Base-by-base conservation (phyloP, 2,113 vertebrate genomes). In the Benitochromis conjunctus region DNA sequence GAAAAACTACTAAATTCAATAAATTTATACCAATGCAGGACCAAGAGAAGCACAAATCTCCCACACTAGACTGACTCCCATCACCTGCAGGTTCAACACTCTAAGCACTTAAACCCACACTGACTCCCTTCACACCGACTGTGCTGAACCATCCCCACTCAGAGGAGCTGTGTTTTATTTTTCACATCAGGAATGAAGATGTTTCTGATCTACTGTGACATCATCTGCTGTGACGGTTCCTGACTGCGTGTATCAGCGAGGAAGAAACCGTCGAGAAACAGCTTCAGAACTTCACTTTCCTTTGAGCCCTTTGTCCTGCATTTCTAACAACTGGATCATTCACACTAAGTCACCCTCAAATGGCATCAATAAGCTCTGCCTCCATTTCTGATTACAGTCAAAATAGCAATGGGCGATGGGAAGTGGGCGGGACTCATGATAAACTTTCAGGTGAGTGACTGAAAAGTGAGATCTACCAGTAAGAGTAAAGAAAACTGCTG, bases 101-200 rank as follows among this genome's bases (percentile, higher is more conserved):
- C 3, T 3, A 56, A 24, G 2, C 6, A 6, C 55, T 24, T 57
- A 57, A 24, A 26, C 3, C 26, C 0, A 29, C 26, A 58, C 26
- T 31, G 24, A 58, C 12, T 29, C 26, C 56, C 31, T 60, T 1
- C 16, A 0, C 16, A 62, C 18, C n/a, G 19, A 36, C 19, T 64
- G 3, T 12, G 0, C 60, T 64, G 1, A 36, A 64, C 60, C 60
- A 64, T 64, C 31, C 0, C 60, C 60, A 36, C 60, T 64, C 9
- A 64, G 31, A 64, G 18, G 0, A 62, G 36, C 5, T 11, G 5
- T 2, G 31, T n/a, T 62, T 62, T 36, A 62, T 19, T 34, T 62
- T 34, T 19, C 26, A 60, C 29, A 62, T 10, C 16, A 36, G 31
- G 58, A 36, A n/a, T 19, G 1, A 12, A 36, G 18, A 62, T 60